These are phyloP conservation scores for Theocolax elegans DNA, from an alignment of 1,140 invertebrate genomes.

Conservation along the genomic window DNA sequence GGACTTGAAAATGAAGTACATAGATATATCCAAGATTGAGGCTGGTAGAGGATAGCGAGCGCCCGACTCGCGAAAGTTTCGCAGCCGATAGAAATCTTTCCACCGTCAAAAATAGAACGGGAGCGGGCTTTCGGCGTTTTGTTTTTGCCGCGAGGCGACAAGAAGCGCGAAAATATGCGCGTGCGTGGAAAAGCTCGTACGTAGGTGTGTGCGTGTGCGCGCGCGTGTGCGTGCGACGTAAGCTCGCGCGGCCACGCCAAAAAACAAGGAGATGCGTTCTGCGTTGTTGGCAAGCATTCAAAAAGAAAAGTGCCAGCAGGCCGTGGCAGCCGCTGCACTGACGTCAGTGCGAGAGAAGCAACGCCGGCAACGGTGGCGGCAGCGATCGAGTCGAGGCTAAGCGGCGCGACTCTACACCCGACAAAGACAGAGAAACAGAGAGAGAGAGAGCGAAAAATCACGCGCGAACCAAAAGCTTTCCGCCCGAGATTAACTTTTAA, in stretches of 20 bases:
- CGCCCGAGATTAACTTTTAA: too few species aligned
- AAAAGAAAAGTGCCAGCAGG: constrained; percentile 42
- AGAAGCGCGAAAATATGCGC: constrained; percentile 17
- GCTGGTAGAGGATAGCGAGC: too few species aligned
- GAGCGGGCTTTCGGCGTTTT: background rate
- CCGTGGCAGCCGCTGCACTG: background rate
- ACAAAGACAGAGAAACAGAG: too few species aligned
- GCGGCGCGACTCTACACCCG: background rate
- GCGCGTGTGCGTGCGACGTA: constrained; percentile 38
- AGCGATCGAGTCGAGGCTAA: constrained; percentile 25
- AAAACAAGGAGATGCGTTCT: constrained; percentile 26
- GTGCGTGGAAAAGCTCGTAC: constrained; percentile 27
- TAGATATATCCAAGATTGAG: too few species aligned
- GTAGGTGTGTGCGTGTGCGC: background rate
- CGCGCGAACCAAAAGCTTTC: too few species aligned
- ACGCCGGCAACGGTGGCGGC: constrained; percentile 23
- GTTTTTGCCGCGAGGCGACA: background rate
- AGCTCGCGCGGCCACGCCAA: too few species aligned
- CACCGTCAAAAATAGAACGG: background rate
- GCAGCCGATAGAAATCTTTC: constrained; percentile 11
- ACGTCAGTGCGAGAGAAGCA: constrained; percentile 22
- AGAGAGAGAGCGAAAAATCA: too few species aligned
- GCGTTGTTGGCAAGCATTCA: constrained; percentile 38
- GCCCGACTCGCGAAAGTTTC: background rate
- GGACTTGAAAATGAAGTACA: too few species aligned